Evolutionary conservation across 2,888 invertebrate genomes (phyloP).

Genomic region (Drosophila kokeensis): DNA sequence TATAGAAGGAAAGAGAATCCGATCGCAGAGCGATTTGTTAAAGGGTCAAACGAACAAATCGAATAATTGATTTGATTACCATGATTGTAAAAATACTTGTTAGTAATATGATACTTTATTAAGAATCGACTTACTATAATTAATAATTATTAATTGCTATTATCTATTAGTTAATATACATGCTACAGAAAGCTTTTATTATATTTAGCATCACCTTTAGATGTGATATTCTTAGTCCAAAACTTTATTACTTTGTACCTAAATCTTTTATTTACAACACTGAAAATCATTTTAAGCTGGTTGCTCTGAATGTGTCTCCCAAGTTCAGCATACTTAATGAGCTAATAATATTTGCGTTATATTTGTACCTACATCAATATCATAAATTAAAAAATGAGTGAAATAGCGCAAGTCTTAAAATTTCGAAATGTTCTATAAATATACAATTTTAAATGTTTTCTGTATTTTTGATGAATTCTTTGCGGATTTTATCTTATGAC

Average conservation of each 20-base stretch:
- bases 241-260: background rate
- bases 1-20: constrained; percentile 31
- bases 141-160: background rate
- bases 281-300: background rate
- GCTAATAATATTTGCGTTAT: background rate
- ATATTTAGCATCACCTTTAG: background rate
- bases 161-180: background rate
- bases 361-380: background rate
- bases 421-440: constrained; percentile 1
- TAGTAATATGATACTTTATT: background rate
- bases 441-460: background rate
- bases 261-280: background rate
- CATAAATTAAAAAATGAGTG: background rate
- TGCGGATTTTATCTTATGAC: constrained; percentile 49
- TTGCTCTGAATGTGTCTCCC: background rate
- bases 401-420: background rate
- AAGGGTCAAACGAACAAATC: constrained; percentile 17
- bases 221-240: background rate
- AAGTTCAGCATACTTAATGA: background rate
- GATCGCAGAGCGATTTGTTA: constrained; percentile 38
- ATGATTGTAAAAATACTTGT: background rate
- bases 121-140: background rate
- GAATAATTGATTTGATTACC: background rate
- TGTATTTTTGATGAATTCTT: constrained; percentile 70
- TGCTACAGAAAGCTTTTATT: background rate